Evolutionary conservation across 2,888 invertebrate genomes (phyloP), one percentile per base, ranked within the genome.

Genomic region (Ferrisia virgata): DNA sequence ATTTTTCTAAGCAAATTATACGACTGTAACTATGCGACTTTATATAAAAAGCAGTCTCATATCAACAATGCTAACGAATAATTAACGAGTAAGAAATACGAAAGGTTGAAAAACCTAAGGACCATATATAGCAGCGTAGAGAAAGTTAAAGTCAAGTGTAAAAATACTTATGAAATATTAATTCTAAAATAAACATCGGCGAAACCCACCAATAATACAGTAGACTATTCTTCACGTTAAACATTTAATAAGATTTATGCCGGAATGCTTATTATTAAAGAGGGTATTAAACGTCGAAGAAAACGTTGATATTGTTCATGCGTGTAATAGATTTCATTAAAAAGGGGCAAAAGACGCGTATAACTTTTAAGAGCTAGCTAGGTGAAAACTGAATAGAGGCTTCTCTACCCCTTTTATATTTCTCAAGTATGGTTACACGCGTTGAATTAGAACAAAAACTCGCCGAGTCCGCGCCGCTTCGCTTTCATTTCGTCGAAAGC

Each of bases 261-360:
- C 25, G 28, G 0, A 64, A 64, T 25, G 11, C 11, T 64, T 28
- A 8, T 8, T 36, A 64, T 64, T 64, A 64, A 64, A 64, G 58
- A 28, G 25, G 58, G 22, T 25, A 25, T 64, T 25, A 64, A 64
- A 22, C 28, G 58, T 22, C 58, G 58, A 64, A 64, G 58, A 64
- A 64, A 64, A 28, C 58, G 58, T 64, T 64, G 58, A 64, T 64
- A 64, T 64, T 64, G 58, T 64, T 64, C 58, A 64, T 28, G 58
- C 58, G 58, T 64, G 58, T 64, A 64, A 64, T 64, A 64, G 25
- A 64, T 64, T 64, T 64, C 58, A 64, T 64, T 64, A 64, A 64
- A 64, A 64, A 64, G 28, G 58, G 58, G 58, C 28, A 28, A 64
- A 64, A 64, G 58, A 64, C 58, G 1, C 11, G 58, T 64, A 28